These are phyloP conservation scores for Anisognathus igniventris DNA, from an alignment of 2,797 vertebrate species.

Conservation along the genomic window DNA sequence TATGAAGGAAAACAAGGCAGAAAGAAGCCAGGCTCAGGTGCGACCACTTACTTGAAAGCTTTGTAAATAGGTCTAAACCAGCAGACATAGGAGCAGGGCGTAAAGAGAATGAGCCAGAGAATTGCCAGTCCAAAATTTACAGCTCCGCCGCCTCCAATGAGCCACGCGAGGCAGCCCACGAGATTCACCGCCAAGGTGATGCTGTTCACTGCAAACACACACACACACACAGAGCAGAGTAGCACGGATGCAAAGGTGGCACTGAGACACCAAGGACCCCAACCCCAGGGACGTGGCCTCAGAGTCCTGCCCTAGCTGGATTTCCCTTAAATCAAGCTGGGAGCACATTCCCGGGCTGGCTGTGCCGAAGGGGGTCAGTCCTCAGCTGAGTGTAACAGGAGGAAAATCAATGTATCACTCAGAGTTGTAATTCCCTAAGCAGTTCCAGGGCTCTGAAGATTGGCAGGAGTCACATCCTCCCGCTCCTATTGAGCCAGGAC, in stretches of 20 bases:
- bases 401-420: neutral
- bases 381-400: neutral
- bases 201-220: constrained; percentile 86
- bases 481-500: rapidly evolving
- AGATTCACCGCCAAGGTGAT: constrained; percentile 94
- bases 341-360: neutral
- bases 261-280: neutral
- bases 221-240: constrained; percentile 67
- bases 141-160: constrained; percentile 95
- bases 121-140: constrained; percentile 97
- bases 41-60: constrained; percentile 92
- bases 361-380: neutral
- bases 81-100: constrained; percentile 97
- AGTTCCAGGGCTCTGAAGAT: neutral
- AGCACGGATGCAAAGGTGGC: neutral
- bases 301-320: neutral
- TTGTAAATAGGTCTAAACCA: constrained; percentile 99
- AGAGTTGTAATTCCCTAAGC: neutral
- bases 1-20: neutral
- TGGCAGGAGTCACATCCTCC: neutral
- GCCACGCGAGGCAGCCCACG: constrained; percentile 94
- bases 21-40: neutral
- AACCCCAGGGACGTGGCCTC: neutral
- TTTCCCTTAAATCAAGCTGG: neutral
- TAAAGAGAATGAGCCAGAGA: constrained; percentile 98